Evolutionary conservation across 2,113 vertebrate genomes (phyloP).

Genomic region (Zapus hudsonius): DNA sequence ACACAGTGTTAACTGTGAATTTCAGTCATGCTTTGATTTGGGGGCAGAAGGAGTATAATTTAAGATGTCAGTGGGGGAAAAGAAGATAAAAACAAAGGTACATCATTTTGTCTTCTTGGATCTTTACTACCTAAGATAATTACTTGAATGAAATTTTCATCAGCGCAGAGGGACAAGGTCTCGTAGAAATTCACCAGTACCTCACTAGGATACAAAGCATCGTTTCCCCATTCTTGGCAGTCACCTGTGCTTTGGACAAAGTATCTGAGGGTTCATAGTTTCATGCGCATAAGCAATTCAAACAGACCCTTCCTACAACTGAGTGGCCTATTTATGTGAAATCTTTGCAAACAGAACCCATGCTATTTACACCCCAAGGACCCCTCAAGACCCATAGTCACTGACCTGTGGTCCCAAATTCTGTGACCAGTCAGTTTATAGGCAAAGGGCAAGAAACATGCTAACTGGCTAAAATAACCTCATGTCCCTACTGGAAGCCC

Average conservation of each 20-base stretch:
- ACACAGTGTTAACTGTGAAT: slow-evolving; percentile 67
- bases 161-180: slow-evolving; percentile 65
- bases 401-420: slow-evolving; percentile 73
- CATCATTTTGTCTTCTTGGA: slow-evolving; percentile 74
- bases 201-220: slow-evolving; percentile 63
- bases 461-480: slow-evolving; percentile 71
- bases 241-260: slow-evolving; percentile 77
- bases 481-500: slow-evolving; percentile 72
- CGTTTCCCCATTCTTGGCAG: slow-evolving; percentile 64
- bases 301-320: slow-evolving; percentile 54
- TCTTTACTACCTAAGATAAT: slow-evolving; percentile 76
- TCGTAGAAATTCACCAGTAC: slow-evolving; percentile 76
- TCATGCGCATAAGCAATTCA: slow-evolving; percentile 60
- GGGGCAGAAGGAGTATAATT: slow-evolving; percentile 72
- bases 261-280: slow-evolving; percentile 49
- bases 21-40: slow-evolving; percentile 67
- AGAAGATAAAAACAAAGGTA: slow-evolving; percentile 66
- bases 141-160: slow-evolving; percentile 77
- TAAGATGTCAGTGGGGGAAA: slow-evolving; percentile 74
- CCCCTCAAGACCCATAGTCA: slow-evolving; percentile 67
- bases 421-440: slow-evolving; percentile 62
- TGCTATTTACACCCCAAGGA: slow-evolving; percentile 58
- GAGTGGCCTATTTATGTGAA: slow-evolving; percentile 64
- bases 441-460: slow-evolving; percentile 70
- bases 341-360: slow-evolving; percentile 61